Conservation (phyloP, 1,140 invertebrate species). For the Gonioctena quinquepunctata region DNA sequence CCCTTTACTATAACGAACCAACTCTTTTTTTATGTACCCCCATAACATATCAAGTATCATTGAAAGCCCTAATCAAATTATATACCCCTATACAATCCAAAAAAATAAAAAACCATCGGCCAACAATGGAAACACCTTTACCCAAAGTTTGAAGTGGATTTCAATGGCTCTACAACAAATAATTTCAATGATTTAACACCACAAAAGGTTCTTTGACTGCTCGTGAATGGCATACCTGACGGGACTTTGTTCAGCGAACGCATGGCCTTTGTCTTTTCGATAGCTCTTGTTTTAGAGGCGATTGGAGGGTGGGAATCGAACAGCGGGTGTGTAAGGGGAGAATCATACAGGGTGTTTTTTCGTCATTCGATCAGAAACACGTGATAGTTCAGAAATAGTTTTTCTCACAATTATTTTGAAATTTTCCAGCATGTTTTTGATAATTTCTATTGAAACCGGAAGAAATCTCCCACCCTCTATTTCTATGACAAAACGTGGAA, state of each 20-base stretch:
- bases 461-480: no score
- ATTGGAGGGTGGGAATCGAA: not conserved
- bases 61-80: not conserved
- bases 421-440: no score
- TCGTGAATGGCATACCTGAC: constrained; percentile 21
- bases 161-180: constrained; percentile 18
- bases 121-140: constrained; percentile 28
- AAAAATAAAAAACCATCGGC: constrained; percentile 19
- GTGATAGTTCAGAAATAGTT: no score
- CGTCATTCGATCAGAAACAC: no score
- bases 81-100: constrained; percentile 1
- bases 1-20: no score
- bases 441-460: no score
- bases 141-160: constrained; percentile 22
- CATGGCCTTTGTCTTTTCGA: constrained; percentile 2
- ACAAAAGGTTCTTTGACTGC: constrained; percentile 23
- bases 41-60: not conserved
- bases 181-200: constrained; percentile 26
- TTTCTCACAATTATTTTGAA: no score
- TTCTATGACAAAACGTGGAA: no score
- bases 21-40: not conserved
- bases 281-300: not conserved
- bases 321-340: not conserved
- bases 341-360: not conserved
- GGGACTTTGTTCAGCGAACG: not conserved